Evolutionary conservation across 2,888 invertebrate genomes (phyloP).

Genomic region (Synanthedon vespiformis): DNA sequence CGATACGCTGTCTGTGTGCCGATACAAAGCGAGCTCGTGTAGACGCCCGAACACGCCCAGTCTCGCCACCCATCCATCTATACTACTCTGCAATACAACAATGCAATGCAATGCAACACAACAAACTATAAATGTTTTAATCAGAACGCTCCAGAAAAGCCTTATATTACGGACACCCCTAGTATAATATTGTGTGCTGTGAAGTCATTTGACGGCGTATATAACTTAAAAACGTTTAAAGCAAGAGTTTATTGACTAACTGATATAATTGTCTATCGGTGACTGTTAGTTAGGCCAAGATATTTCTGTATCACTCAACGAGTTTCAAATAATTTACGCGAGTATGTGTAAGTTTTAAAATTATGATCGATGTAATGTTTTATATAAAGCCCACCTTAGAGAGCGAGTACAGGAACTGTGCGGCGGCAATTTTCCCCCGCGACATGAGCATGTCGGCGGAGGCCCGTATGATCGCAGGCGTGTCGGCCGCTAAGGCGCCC

Average conservation of each 20-base stretch:
- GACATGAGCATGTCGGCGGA: conserved; percentile 86
- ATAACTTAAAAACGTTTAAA: too few species aligned
- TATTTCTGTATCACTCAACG: not conserved
- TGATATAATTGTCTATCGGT: too few species aligned
- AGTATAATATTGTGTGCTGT: too few species aligned
- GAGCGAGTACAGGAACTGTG: conserved; percentile 83
- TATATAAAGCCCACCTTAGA: conserved; percentile 67
- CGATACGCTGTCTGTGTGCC: conserved; percentile 29
- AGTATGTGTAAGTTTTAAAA: too few species aligned
- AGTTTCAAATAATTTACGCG: too few species aligned
- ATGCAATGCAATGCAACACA: too few species aligned
- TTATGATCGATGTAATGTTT: not conserved
- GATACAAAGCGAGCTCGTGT: conserved; percentile 45
- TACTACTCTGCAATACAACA: conserved; percentile 5
- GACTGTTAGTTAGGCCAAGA: not conserved
- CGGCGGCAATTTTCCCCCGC: conserved; percentile 79
- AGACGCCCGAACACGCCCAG: conserved; percentile 53
- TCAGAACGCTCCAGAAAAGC: too few species aligned
- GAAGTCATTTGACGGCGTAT: too few species aligned
- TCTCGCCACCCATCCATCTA: conserved; percentile 57
- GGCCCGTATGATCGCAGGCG: conserved; percentile 78
- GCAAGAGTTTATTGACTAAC: too few species aligned
- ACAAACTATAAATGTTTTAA: too few species aligned
- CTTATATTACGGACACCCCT: too few species aligned
- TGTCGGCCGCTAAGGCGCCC: conserved; percentile 48